Evolutionary conservation across 2,888 invertebrate species (phyloP).

Genomic region (Ochropacha duplaris): DNA sequence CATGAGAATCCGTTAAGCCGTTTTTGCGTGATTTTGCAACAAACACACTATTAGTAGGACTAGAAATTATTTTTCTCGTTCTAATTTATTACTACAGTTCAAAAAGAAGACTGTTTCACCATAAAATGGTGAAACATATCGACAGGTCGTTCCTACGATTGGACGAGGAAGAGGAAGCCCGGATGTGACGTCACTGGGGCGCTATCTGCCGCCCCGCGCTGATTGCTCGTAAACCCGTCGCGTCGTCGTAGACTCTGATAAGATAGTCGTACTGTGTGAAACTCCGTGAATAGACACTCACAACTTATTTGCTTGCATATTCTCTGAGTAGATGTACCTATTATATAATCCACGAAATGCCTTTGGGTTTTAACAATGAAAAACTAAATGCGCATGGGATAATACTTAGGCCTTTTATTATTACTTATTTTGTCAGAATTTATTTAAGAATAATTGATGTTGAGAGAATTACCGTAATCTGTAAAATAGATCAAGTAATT

Average conservation of each 20-base stretch:
- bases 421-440: too few species aligned
- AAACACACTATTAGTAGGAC: too few species aligned
- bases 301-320: constrained; percentile 21
- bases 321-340: neutral
- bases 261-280: constrained; percentile 25
- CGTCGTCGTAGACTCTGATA: constrained; percentile 33
- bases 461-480: too few species aligned
- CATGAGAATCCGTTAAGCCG: too few species aligned
- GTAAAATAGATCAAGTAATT: too few species aligned
- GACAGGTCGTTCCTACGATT: constrained; percentile 36
- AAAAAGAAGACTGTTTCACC: constrained; percentile 2
- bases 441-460: too few species aligned
- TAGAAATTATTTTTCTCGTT: too few species aligned
- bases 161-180: constrained; percentile 44
- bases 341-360: neutral
- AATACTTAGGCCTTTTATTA: neutral
- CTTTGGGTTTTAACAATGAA: neutral
- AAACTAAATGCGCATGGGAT: too few species aligned
- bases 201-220: constrained; percentile 48
- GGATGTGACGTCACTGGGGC: constrained; percentile 56
- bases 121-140: constrained; percentile 12
- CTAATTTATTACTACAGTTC: neutral
- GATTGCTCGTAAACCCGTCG: constrained; percentile 62
- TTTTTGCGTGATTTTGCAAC: too few species aligned
- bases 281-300: constrained; percentile 33